A percentile compares a stretch with the other conserved stretches of the same genome.
Conservation (phyloP, 2,888 invertebrate genomes). For the Laspeyria flexula region DNA sequence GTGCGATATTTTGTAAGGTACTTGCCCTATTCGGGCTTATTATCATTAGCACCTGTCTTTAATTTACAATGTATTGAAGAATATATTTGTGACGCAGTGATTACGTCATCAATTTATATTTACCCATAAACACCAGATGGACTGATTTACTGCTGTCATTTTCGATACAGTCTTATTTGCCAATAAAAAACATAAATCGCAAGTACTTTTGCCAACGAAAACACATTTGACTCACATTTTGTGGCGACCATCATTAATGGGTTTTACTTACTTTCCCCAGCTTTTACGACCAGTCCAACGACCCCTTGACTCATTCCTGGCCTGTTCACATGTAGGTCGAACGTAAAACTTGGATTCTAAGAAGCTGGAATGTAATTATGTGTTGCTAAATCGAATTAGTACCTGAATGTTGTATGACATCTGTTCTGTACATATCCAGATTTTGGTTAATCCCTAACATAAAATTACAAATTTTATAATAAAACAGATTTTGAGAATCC, state of each 20-base stretch:
- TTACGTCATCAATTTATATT: too few relatives aligned
- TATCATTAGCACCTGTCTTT: too few relatives aligned
- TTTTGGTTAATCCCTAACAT: not conserved
- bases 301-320: slow-evolving; percentile 59
- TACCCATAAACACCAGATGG: not conserved
- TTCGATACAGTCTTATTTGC: not conserved
- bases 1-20: too few relatives aligned
- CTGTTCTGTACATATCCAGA: not conserved
- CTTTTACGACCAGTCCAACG: slow-evolving; percentile 56
- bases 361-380: slow-evolving; percentile 7
- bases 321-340: slow-evolving; percentile 64
- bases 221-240: slow-evolving; percentile 8
- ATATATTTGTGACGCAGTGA: too few relatives aligned
- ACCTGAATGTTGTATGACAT: not conserved
- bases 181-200: not conserved
- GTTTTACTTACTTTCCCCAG: slow-evolving; percentile 39
- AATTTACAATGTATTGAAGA: too few relatives aligned
- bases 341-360: slow-evolving; percentile 46
- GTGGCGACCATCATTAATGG: slow-evolving; percentile 1
- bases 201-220: slow-evolving; percentile 12
- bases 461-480: too few relatives aligned
- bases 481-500: too few relatives aligned
- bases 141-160: not conserved
- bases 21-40: too few relatives aligned
- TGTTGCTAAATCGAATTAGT: not conserved